Conservation (phyloP, 2,797 vertebrate species). For the Somateria mollissima region DNA sequence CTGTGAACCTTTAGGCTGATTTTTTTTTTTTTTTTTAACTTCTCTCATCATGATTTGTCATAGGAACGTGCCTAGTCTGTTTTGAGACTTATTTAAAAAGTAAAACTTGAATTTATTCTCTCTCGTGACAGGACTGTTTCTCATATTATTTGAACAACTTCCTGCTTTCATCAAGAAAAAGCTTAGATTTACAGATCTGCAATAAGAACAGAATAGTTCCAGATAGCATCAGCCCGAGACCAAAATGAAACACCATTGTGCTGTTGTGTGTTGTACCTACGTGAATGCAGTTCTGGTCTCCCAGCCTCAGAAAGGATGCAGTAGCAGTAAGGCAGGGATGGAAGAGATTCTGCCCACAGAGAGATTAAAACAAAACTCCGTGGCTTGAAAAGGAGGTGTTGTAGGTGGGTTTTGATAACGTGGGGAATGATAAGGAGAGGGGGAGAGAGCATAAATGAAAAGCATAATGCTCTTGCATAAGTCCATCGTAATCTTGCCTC, state of each 20-base stretch:
- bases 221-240: background rate
- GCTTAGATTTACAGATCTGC: background rate
- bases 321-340: background rate
- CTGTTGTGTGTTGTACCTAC: background rate
- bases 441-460: background rate
- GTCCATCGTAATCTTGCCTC: background rate
- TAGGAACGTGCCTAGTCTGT: background rate
- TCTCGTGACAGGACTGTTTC: background rate
- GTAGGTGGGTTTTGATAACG: background rate
- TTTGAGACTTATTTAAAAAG: constrained; percentile 46
- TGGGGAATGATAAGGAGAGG: background rate
- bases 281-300: background rate
- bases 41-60: background rate
- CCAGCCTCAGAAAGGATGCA: background rate
- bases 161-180: background rate
- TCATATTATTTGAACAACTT: background rate
- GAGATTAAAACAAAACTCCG: background rate
- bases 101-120: background rate
- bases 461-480: background rate
- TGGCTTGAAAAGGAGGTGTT: background rate
- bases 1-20: background rate
- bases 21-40: background rate
- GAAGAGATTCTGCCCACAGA: background rate
- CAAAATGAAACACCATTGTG: background rate
- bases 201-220: background rate